Evolutionary conservation across 2,113 vertebrate species (phyloP), one percentile per base, ranked within the genome.

Genomic region (Oncorhynchus masou): DNA sequence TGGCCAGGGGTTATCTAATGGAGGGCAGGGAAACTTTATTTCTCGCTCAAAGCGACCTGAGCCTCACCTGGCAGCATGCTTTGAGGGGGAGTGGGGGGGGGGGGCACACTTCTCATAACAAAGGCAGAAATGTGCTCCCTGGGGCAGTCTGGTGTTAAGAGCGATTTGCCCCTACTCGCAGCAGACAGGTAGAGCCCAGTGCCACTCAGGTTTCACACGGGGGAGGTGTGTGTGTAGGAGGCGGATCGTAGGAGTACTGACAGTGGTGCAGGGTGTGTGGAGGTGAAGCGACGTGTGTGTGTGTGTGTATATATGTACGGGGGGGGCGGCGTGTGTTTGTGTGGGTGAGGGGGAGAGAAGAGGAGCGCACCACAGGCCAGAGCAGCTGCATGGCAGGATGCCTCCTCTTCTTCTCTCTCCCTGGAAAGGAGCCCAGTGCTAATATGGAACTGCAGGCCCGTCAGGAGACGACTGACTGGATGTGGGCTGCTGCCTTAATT

Each of bases 171-270:
- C 24, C 71, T 85, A 72, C 88, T 87, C 8, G 75, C 83, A 89
- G 83, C 78, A 89, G 83, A 81, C 80, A 77, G 76, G 81, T 83
- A 81, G 79, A 74, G 24, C 79, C 25, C 73, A 74, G n/a, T 79
- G 22, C 73, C 67, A 79, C 88, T 92, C 88, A 73, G 84, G 87
- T 93, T 93, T 90, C 91, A 90, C 80, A 83, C 80, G 66, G 75
- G 74, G 86, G 82, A 79, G 77, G 80, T 85, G 85, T 27, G 76
- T 67, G 77, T 76, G 80, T 73, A 68, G 29, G 51, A 8, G 27
- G 64, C 45, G 39, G 57, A 20, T 8, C n/a, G 59, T 48, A 48
- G 64, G 48, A 34, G 51, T 45, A 57, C 29, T 45, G 12, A 45
- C 39, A 11, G 51, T 57, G 25, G 15, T 19, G 5, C 19, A 12